A percentile compares a stretch with the other conserved stretches of the same genome.
These are phyloP conservation scores for Phenacoccus solenopsis DNA, from an alignment of 1,140 invertebrate genomes.

Conservation along the genomic window DNA sequence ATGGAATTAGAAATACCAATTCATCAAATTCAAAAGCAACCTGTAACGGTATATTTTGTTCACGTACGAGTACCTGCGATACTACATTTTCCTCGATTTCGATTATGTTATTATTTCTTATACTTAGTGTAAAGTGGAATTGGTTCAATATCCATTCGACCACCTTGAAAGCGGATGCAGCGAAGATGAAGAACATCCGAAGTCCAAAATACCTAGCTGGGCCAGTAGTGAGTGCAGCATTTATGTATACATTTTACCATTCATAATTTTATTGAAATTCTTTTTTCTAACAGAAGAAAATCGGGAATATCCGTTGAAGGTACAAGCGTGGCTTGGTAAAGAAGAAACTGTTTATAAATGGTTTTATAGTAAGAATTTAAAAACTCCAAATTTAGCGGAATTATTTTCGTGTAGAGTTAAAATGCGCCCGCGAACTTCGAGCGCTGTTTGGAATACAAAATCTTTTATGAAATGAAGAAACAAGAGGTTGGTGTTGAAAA, in stretches of 20 bases:
- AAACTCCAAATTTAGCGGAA: slow-evolving; percentile 1
- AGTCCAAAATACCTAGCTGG: not conserved
- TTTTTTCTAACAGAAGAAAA: not conserved
- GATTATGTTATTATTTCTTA: no score
- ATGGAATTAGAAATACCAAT: no score
- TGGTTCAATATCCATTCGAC: not conserved
- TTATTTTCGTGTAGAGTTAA: not conserved
- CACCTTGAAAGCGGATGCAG: not conserved
- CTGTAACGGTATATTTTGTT: no score
- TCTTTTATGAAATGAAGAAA: no score
- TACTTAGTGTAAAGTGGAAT: no score
- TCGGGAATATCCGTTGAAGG: not conserved
- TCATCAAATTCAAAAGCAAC: no score
- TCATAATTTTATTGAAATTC: not conserved
- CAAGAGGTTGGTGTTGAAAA: no score
- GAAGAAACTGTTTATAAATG: not conserved
- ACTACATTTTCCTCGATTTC: no score
- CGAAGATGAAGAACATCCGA: not conserved
- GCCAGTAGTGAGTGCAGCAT: not conserved
- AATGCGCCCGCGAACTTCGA: not conserved
- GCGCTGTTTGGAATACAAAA: slow-evolving; percentile 6
- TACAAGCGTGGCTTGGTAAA: not conserved
- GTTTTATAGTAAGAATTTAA: not conserved
- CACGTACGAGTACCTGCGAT: no score
- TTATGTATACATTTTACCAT: no score